phyloP scores from a whole-genome alignment of 2,797 vertebrate genomes.

The Phoxinus dragarum region DNA sequence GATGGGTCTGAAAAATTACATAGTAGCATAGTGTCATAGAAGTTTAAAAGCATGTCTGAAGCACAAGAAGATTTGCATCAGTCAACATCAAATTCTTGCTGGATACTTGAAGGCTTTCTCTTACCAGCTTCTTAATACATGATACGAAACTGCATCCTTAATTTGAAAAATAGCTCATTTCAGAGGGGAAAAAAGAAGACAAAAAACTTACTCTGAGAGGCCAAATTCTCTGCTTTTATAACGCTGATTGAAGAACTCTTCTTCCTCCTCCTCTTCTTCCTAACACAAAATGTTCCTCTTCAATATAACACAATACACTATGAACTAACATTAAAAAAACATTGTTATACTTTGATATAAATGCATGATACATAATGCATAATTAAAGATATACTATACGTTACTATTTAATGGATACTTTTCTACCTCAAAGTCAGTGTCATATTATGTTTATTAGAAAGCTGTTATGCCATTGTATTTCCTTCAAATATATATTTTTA shows the following conservation, averaged over 20 bases:
- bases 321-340: neutral
- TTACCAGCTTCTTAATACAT: constrained; percentile 4
- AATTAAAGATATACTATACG: neutral
- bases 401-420: neutral
- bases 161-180: neutral
- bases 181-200: neutral
- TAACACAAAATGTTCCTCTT: neutral
- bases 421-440: neutral
- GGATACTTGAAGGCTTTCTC: neutral
- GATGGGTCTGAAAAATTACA: constrained; percentile 44
- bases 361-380: neutral
- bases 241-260: constrained; percentile 97
- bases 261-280: constrained; percentile 97
- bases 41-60: constrained; percentile 47
- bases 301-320: neutral
- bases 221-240: constrained; percentile 90
- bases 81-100: constrained; percentile 3
- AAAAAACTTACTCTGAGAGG: constrained; percentile 94
- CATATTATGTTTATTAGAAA: neutral
- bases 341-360: neutral
- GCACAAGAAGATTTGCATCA: constrained; percentile 32
- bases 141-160: neutral
- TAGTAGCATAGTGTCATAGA: constrained; percentile 17
- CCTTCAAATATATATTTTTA: too few species aligned
- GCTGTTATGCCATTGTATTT: neutral